Percentiles rank a stretch among this genome's conserved stretches.
These are phyloP conservation scores for Calliphora vicina DNA, from an alignment of 1,140 invertebrate genomes.

Conservation along the genomic window DNA sequence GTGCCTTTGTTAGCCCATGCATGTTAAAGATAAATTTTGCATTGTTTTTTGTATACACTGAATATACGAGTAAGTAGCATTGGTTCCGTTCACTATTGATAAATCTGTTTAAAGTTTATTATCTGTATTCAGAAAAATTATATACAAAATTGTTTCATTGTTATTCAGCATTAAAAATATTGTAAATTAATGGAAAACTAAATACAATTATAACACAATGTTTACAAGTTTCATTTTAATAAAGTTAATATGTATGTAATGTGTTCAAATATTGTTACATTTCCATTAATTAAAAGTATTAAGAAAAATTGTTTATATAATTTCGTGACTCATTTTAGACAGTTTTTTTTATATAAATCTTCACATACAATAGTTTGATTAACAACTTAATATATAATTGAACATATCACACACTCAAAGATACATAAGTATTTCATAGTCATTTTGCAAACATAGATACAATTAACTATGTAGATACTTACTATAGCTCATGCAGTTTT, in stretches of 20 bases:
- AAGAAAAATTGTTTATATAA: background rate
- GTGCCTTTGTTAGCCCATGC: background rate
- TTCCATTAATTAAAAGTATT: slow-evolving; percentile 25
- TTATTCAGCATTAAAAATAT: background rate
- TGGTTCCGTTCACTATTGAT: slow-evolving; percentile 3
- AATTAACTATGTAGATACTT: background rate
- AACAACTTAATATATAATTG: background rate
- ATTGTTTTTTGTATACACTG: background rate
- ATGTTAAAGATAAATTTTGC: background rate
- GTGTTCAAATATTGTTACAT: slow-evolving; percentile 32
- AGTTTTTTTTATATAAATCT: background rate
- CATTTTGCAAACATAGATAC: too few relatives aligned
- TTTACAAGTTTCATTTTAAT: too few relatives aligned
- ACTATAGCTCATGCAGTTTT: background rate
- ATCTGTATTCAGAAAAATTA: background rate
- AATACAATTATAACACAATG: background rate
- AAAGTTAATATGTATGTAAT: background rate
- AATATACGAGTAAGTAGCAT: background rate
- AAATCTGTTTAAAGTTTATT: background rate
- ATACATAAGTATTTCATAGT: too few relatives aligned
- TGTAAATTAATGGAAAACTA: background rate
- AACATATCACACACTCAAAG: too few relatives aligned
- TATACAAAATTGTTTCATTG: background rate
- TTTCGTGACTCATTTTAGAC: background rate
- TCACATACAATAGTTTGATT: background rate